phyloP scores from a whole-genome alignment of 2,888 invertebrate genomes.

The Drosophila villosipedis region DNA sequence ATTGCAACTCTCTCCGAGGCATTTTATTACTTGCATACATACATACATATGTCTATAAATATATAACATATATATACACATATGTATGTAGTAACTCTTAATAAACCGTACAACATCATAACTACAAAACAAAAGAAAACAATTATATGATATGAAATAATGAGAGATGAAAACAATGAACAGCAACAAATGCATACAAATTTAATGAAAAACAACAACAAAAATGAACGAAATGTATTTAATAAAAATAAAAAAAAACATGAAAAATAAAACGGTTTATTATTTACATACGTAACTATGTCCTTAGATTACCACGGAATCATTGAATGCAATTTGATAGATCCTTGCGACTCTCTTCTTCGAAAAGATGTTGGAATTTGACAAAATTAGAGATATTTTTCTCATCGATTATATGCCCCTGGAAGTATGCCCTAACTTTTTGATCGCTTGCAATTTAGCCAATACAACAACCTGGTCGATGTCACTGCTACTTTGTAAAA shows the following conservation, averaged over 20 bases:
- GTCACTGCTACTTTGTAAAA: background rate
- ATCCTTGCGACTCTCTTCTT: background rate
- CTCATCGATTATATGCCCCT: background rate
- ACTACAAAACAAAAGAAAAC: slow-evolving; percentile 26
- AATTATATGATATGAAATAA: slow-evolving; percentile 46
- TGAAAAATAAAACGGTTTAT: slow-evolving; percentile 13
- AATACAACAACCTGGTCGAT: background rate
- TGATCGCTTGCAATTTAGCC: background rate
- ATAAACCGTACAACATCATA: slow-evolving; percentile 26
- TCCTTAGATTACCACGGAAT: background rate
- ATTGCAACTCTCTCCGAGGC: slow-evolving; percentile 26
- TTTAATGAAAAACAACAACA: slow-evolving; percentile 51
- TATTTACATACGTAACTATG: background rate
- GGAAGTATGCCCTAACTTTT: background rate
- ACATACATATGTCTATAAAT: slow-evolving; percentile 15
- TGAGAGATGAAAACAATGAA: slow-evolving; percentile 64
- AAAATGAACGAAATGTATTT: slow-evolving; percentile 75
- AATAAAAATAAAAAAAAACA: slow-evolving; percentile 69
- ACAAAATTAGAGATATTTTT: background rate
- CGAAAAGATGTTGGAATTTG: background rate
- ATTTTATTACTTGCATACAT: slow-evolving; percentile 43
- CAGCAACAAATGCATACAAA: slow-evolving; percentile 63
- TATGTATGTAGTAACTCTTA: slow-evolving; percentile 39
- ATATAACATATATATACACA: slow-evolving; percentile 11
- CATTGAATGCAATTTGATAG: background rate